Evolutionary conservation across 2,888 invertebrate genomes (phyloP).

Genomic region (Branchipolynoe longqiensis): DNA sequence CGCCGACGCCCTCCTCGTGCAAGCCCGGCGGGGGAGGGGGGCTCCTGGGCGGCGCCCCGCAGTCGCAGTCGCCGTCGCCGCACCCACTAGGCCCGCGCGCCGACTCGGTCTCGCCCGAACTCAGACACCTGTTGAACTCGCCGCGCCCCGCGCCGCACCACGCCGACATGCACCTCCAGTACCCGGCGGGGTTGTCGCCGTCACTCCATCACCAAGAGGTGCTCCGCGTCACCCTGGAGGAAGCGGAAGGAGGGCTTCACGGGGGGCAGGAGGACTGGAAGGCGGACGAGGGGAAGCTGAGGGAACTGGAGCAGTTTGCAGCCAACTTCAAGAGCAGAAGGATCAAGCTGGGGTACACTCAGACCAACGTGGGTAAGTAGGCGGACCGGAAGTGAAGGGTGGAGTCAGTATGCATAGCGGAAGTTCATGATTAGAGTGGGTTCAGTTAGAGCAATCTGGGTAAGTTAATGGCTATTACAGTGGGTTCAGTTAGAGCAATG

Average conservation of each 20-base stretch:
- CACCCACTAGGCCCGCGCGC: constrained; percentile 14
- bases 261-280: constrained; percentile 31
- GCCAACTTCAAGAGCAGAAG: constrained; percentile 98
- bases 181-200: background rate
- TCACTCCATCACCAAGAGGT: background rate
- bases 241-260: background rate
- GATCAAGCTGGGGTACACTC: constrained; percentile 97
- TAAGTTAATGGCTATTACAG: too few relatives aligned
- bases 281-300: constrained; percentile 62
- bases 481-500: too few relatives aligned
- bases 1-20: background rate
- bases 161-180: background rate
- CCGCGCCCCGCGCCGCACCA: background rate
- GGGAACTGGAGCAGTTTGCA: constrained; percentile 96
- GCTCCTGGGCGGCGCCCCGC: constrained; percentile 9
- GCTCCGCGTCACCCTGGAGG: background rate
- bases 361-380: constrained; percentile 94
- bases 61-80: background rate
- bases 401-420: too few relatives aligned
- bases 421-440: too few relatives aligned
- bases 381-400: too few relatives aligned
- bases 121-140: constrained; percentile 11
- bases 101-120: constrained; percentile 32
- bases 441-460: too few relatives aligned
- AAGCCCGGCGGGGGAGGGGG: background rate